Conservation (phyloP, 2,113 vertebrate genomes). For the Archilochus colubris region DNA sequence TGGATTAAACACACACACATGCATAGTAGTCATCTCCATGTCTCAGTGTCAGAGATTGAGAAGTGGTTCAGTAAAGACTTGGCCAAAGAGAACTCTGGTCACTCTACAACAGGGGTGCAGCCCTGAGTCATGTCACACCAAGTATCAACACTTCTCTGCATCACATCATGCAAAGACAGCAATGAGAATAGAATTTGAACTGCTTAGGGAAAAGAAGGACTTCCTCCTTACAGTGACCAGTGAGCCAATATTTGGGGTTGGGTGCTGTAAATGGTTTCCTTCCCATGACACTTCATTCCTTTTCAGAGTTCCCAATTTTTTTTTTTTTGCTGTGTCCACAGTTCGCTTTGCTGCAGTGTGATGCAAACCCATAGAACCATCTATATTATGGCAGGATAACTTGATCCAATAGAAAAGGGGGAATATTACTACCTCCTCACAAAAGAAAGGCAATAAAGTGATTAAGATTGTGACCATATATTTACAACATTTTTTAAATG, state of each 20-base stretch:
- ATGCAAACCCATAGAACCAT: neutral
- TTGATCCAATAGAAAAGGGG: neutral
- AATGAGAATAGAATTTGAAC: neutral
- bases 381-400: neutral
- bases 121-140: neutral
- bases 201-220: neutral
- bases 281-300: neutral
- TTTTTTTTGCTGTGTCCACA: neutral
- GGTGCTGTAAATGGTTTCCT: neutral
- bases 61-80: neutral
- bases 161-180: neutral
- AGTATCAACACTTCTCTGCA: neutral
- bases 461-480: neutral
- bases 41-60: neutral
- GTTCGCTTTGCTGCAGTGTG: neutral
- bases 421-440: neutral
- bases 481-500: neutral
- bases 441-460: neutral
- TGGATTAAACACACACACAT: neutral
- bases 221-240: neutral
- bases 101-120: neutral
- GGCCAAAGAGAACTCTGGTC: neutral
- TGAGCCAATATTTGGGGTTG: neutral
- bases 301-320: neutral
- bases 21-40: neutral